Base-by-base conservation (phyloP, 2,113 vertebrate genomes). In the Arothron firmamentum region DNA sequence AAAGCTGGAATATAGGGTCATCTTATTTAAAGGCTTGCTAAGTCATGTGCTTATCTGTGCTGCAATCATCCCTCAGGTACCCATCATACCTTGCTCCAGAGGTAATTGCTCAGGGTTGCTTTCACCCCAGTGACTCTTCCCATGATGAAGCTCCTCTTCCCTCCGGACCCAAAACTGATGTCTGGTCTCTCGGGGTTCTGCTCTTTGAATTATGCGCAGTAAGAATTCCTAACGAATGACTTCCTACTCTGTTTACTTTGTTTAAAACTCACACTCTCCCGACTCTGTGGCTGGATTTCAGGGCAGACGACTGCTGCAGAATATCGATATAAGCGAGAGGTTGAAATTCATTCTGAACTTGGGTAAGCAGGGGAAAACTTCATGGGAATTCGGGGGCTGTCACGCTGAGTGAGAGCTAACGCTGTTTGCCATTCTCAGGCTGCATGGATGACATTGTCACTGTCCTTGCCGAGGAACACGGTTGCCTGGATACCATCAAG, bases 51-150 rank as follows among this genome's bases (percentile, higher is more conserved):
- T 42, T 51, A 57, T 67, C 54, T 76, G 28, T 28, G 55, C 14
- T 78, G 42, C 62, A 52, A 54, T 65, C 56, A 21, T 68, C 0
- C 66, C 63, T 38, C 85, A 99, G 97, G 66, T 96, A 97, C 80
- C 94, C 96, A 52, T 97, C 97, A 0, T 99, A 97, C 60, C 89
- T 98, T 84, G 93, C 97, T 65, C 97, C 97, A 25, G 97, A 99
- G 85, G 97, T 97, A 54, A 94, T 98, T 67, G 94, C 95, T 17
- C 94, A 96, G 79, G 95, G 96, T 78, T 89, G 90, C 74, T 88
- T 81, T 62, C 93, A 93, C 79, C 83, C 85, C 21, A 91, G 74
- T 59, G 95, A 96, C 74, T 92, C 91, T 60, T 87, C 82, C 15
- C 82, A 89, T 45, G 87, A 85, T 74, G 93, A 94, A 72, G 88